phyloP scores from a whole-genome alignment of 30 jellyfish, hydroid and myxozoan species.

The Mastigias papua region DNA sequence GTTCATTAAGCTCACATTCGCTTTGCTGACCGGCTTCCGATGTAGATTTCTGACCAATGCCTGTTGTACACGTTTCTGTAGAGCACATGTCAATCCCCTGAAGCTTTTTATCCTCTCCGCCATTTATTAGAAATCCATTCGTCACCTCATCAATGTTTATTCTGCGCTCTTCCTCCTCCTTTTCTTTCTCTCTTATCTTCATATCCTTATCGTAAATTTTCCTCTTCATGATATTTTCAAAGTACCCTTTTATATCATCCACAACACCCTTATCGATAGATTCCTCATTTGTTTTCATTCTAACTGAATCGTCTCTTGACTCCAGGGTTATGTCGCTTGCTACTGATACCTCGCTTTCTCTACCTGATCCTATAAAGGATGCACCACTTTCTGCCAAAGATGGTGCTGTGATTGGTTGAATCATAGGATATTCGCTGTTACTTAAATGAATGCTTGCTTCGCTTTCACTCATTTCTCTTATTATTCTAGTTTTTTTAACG shows the following conservation, averaged over 20 bases:
- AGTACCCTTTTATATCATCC: constrained; percentile 9
- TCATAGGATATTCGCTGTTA: not conserved
- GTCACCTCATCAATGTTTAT: not conserved
- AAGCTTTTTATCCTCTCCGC: not conserved
- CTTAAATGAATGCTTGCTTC: not conserved
- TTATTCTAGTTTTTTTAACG: not conserved
- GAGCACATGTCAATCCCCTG: too few species aligned
- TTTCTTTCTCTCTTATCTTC: constrained; percentile 2
- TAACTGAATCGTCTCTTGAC: not conserved
- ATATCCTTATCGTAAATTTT: constrained; percentile 20
- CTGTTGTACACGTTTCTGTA: not conserved
- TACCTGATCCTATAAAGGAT: constrained; percentile 5
- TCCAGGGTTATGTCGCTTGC: constrained; percentile 17
- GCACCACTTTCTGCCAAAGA: constrained; percentile 23
- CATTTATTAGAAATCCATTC: not conserved
- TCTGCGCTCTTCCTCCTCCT: not conserved
- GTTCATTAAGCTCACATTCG: not conserved
- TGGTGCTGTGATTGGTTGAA: not conserved
- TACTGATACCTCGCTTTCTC: constrained; percentile 17
- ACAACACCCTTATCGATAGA: constrained; percentile 5
- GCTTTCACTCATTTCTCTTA: constrained; percentile 6
- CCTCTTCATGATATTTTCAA: not conserved
- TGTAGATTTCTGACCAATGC: not conserved
- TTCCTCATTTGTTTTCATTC: not conserved
- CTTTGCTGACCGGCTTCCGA: not conserved